Evolutionary conservation across 1,140 invertebrate species (phyloP).

Genomic region (Pseudomyrmex concolor): DNA sequence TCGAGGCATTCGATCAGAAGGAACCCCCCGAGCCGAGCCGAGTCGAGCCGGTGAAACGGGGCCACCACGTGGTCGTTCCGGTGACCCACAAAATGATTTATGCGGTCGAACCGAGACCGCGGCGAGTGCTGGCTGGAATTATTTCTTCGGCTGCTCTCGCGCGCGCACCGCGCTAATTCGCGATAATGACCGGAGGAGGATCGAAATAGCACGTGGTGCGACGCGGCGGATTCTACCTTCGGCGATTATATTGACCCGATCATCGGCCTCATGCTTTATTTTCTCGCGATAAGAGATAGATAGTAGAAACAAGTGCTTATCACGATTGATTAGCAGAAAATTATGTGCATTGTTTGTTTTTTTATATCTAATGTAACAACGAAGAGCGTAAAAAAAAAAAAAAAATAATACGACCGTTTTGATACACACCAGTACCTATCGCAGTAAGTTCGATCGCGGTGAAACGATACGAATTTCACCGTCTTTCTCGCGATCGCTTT

Average conservation of each 20-base stretch:
- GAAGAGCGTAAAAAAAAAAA: not conserved
- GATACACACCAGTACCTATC: too few relatives aligned
- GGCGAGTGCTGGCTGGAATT: conserved; percentile 53
- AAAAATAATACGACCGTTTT: not conserved
- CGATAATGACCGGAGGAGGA: conserved; percentile 32
- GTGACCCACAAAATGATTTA: conserved; percentile 61
- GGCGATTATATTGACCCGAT: not conserved
- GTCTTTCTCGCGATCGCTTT: conserved; percentile 2
- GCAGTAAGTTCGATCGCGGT: not conserved
- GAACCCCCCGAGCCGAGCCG: conserved; percentile 18
- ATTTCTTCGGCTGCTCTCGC: conserved; percentile 10
- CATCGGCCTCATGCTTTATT: not conserved
- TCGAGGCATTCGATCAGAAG: conserved; percentile 42
- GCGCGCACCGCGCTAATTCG: conserved; percentile 31
- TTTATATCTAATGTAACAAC: not conserved
- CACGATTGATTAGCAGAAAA: not conserved
- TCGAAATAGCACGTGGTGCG: conserved; percentile 32
- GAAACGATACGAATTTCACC: not conserved
- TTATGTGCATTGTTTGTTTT: not conserved
- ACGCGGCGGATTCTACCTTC: not conserved
- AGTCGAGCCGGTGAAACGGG: conserved; percentile 46
- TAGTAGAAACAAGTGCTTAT: not conserved
- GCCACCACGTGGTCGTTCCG: conserved; percentile 55
- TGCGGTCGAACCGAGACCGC: conserved; percentile 38
- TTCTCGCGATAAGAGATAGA: conserved; percentile 1